Evolutionary conservation across 2,797 vertebrate species (phyloP), one percentile per base, ranked within the genome.

Genomic region (Alcedo atthis): DNA sequence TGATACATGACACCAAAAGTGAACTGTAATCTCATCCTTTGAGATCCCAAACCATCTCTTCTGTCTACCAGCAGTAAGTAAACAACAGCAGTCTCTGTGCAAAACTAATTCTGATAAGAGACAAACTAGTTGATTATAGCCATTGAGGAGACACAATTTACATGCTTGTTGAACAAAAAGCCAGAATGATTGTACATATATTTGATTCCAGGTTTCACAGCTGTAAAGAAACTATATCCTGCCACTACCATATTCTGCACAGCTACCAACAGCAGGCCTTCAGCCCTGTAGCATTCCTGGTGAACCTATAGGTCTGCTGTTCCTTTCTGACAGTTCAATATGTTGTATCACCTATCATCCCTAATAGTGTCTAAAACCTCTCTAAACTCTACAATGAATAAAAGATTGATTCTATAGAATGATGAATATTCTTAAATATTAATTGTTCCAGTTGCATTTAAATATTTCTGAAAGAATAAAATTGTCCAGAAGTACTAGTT

Each of bases 401-500:
- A 90, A 40, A 35, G 4, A 74, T 68, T 3, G 2, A 64, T 92
- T 22, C 20, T 91, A 16, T 25, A 16, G 85, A 82, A 15, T 18
- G 19, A 35, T 91, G 22, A 59, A 73, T 77, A 64, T 90, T 48
- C 19, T 53, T 68, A 53, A 62, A 35, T 8, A 3, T 45, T 61
- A 28, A 15, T 74, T 68, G 10, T 86, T 71, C 32, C 22, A 91
- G 61, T 89, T 82, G 40, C 10, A 48, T 88, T 82, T 75, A 76
- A 92, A 32, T 57, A 59, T 71, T 91, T 89, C 81, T 83, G 51
- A 92, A 33, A 87, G 37, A 90, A 89, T 30, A 86, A 85, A 57
- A 83, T 92, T 96, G 75, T 91, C 87, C 78, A 89, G 83, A 87
- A 93, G 79, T 15, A 85, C 53, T 85, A 92, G 83, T 81, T 87